Percentiles rank a stretch among this genome's conserved stretches.
Evolutionary conservation across 2,797 vertebrate genomes (phyloP).

Genomic region (Rhynchonycteris naso): DNA sequence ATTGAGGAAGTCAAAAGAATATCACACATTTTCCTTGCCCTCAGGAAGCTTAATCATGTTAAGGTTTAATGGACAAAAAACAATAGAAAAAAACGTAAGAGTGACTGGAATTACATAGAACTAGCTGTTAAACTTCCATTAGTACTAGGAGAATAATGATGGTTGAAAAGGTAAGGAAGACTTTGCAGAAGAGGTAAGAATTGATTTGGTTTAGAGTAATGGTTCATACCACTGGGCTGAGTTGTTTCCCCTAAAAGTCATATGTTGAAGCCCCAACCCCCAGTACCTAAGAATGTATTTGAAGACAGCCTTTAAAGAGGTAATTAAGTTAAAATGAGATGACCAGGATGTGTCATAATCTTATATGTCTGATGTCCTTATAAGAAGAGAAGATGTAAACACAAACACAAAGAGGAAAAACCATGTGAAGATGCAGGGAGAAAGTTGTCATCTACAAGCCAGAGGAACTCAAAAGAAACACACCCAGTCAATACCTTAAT

Average conservation of each 20-base stretch:
- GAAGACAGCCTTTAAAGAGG: background rate
- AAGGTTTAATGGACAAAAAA: background rate
- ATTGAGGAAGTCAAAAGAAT: slow-evolving; percentile 19
- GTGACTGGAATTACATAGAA: background rate
- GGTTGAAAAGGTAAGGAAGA: background rate
- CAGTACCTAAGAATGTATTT: background rate
- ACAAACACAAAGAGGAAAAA: background rate
- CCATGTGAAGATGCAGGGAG: background rate
- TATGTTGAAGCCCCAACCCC: background rate
- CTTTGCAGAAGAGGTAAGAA: background rate
- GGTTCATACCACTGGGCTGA: background rate
- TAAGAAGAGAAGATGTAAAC: background rate
- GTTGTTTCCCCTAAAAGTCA: background rate
- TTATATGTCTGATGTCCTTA: background rate
- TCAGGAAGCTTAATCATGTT: background rate
- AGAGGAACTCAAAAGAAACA: background rate
- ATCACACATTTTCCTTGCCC: background rate
- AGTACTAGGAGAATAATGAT: background rate
- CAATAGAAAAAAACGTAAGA: background rate
- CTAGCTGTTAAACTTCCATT: slow-evolving; percentile 37
- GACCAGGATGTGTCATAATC: background rate
- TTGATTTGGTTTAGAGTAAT: background rate
- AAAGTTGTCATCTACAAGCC: background rate
- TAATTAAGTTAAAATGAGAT: slow-evolving; percentile 42
- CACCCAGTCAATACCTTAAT: background rate